Percentiles rank a stretch among this genome's conserved stretches.
Evolutionary conservation across 2,797 vertebrate species (phyloP).

Genomic region (Peromyscus attwateri): DNA sequence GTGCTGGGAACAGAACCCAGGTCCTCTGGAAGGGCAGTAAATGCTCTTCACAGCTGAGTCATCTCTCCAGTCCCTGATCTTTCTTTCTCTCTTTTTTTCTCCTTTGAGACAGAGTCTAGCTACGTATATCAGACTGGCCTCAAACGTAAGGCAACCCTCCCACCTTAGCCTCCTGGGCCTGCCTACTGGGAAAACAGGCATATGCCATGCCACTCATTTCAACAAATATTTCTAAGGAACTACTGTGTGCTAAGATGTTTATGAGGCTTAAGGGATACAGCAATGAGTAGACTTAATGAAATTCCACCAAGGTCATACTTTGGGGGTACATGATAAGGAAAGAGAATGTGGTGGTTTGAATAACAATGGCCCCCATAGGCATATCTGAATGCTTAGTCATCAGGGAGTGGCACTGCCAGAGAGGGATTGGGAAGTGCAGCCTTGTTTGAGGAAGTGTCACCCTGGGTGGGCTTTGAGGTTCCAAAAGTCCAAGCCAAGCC

Average conservation of each 20-base stretch:
- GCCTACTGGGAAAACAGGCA: not conserved
- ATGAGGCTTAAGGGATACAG: not conserved
- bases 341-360: not conserved
- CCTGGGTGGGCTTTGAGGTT: not conserved
- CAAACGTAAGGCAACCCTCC: not conserved
- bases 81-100: not conserved
- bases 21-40: not conserved
- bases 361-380: not conserved
- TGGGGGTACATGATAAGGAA: not conserved
- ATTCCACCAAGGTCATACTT: slow-evolving; percentile 16
- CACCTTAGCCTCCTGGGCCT: not conserved
- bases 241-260: not conserved
- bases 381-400: not conserved
- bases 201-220: not conserved
- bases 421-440: not conserved
- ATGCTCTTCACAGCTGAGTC: not conserved
- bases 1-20: not conserved
- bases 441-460: not conserved
- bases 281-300: slow-evolving; percentile 27
- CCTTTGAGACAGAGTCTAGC: not conserved
- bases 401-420: not conserved
- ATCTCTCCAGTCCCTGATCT: not conserved
- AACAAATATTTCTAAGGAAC: slow-evolving; percentile 1
- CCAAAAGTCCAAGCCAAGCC: not conserved
- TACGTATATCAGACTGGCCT: not conserved